phyloP scores from a whole-genome alignment of 1,140 invertebrate genomes.

The Drosophila persimilis region DNA sequence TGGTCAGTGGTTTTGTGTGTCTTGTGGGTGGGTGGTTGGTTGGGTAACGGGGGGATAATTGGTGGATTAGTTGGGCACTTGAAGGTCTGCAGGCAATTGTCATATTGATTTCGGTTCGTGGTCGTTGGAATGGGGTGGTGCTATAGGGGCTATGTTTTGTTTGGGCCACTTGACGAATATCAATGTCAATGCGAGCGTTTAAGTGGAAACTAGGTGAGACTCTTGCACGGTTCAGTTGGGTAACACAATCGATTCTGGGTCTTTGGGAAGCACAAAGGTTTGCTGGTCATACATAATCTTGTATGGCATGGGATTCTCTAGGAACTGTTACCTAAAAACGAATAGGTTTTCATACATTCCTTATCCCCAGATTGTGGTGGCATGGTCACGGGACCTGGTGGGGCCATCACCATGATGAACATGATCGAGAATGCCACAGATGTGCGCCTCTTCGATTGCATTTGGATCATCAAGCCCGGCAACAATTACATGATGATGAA shows the following conservation, averaged over 20 bases:
- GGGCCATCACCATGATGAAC: conserved; percentile 91
- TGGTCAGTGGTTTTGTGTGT: conserved; percentile 15
- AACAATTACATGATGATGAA: conserved; percentile 87
- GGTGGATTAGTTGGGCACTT: conserved; percentile 53
- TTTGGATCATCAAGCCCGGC: conserved; percentile 89
- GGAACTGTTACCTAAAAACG: too few species aligned
- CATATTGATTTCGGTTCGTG: conserved; percentile 61
- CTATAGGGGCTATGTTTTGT: neutral
- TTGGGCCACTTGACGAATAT: conserved; percentile 39
- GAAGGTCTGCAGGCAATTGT: conserved; percentile 71
- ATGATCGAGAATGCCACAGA: conserved; percentile 87
- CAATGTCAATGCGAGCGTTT: conserved; percentile 58
- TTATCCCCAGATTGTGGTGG: conserved; percentile 86
- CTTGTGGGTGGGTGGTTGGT: neutral
- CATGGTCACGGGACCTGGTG: conserved; percentile 88
- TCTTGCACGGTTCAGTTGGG: conserved; percentile 61
- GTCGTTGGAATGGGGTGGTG: neutral
- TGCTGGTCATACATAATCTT: neutral
- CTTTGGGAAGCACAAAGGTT: conserved; percentile 23
- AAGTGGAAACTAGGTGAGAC: conserved; percentile 59
- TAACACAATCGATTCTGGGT: conserved; percentile 60
- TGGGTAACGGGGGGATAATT: conserved; percentile 13
- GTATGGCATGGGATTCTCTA: too few species aligned
- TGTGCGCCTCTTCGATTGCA: conserved; percentile 86
- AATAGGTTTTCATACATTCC: too few species aligned